Evolutionary conservation across 2,113 vertebrate species (phyloP).

Genomic region (Rhinoderma darwinii): DNA sequence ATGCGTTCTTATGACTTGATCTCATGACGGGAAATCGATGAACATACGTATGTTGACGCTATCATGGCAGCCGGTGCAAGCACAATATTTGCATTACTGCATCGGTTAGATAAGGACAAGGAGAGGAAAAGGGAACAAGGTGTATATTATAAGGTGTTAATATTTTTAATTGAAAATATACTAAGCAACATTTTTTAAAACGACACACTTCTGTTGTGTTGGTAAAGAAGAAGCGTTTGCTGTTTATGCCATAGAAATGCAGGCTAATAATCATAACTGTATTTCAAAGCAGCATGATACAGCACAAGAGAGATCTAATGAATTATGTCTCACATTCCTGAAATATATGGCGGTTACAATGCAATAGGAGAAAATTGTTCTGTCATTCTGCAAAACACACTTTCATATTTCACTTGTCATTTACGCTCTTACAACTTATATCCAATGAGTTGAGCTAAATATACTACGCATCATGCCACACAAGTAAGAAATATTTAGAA

Average conservation of each 20-base stretch:
- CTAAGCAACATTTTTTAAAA: not conserved
- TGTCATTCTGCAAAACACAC: constrained; percentile 25
- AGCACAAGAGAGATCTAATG: constrained; percentile 40
- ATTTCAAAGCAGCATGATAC: constrained; percentile 44
- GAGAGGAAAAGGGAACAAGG: no score
- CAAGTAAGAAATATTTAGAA: not conserved
- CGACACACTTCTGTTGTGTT: not conserved
- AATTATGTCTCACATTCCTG: constrained; percentile 26
- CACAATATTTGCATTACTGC: not conserved
- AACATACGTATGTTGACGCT: not conserved
- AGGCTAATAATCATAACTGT: constrained; percentile 28
- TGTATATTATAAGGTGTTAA: not conserved
- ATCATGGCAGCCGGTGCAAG: not conserved
- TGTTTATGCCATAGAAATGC: constrained; percentile 31
- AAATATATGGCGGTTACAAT: constrained; percentile 44
- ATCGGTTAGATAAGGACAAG: not conserved
- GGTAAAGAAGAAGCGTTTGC: not conserved
- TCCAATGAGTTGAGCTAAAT: constrained; percentile 26
- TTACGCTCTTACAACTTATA: not conserved
- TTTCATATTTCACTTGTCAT: constrained; percentile 28
- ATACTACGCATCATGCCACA: not conserved
- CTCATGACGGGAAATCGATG: not conserved
- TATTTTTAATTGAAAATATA: not conserved
- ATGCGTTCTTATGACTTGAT: not conserved
- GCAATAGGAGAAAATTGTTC: constrained; percentile 44